Percentiles rank a stretch among this genome's conserved stretches.
phyloP scores from a whole-genome alignment of 2,113 vertebrate species.

The Pygoscelis antarcticus region DNA sequence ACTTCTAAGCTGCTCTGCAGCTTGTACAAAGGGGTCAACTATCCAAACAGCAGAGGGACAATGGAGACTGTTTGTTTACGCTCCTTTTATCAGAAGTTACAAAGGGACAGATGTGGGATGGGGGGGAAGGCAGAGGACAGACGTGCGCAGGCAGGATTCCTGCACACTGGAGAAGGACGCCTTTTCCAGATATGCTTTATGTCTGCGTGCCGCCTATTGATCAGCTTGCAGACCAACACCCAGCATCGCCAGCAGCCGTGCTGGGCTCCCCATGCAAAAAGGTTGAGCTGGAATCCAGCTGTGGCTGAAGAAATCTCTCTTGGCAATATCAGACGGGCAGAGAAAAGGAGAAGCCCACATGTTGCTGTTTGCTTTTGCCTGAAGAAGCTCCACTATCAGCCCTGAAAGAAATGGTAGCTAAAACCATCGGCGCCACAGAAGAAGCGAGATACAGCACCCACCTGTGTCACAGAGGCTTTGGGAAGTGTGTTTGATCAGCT shows the following conservation, averaged over 20 bases:
- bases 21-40: neutral
- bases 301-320: neutral
- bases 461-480: neutral
- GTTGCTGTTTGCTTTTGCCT: neutral
- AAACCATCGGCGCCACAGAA: neutral
- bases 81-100: neutral
- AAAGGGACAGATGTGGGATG: neutral
- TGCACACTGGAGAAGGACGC: fast-evolving
- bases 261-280: neutral
- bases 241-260: neutral
- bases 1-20: neutral
- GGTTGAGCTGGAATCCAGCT: neutral
- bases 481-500: neutral
- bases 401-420: neutral
- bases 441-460: neutral
- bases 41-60: neutral
- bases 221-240: neutral
- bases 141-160: neutral
- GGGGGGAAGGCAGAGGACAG: neutral
- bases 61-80: neutral
- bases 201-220: fast-evolving
- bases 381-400: neutral
- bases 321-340: neutral
- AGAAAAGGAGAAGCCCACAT: neutral
- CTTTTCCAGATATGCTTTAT: neutral